Evolutionary conservation across 30 jellyfish, hydroid and myxozoan genomes (phyloP).

Genomic region (Morbakka virulenta): DNA sequence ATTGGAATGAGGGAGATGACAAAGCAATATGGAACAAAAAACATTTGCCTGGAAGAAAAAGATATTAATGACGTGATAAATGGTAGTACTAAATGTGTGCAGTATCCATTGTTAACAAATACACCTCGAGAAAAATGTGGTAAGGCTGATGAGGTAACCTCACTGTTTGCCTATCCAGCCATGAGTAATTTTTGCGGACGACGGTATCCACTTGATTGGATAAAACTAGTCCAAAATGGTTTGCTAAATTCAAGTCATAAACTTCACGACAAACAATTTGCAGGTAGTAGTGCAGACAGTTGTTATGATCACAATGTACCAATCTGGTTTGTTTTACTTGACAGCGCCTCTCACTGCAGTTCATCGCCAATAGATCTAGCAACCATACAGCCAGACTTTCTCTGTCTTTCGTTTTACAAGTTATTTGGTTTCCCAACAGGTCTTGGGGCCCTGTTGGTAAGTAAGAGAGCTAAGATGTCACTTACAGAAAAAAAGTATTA

Average conservation of each 20-base stretch:
- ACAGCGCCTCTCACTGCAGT: constrained; percentile 54
- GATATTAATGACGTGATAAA: not conserved
- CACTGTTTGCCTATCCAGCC: constrained; percentile 49
- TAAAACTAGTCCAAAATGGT: constrained; percentile 4
- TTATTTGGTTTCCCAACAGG: constrained; percentile 70
- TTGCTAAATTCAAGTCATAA: not conserved
- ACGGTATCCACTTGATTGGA: constrained; percentile 43
- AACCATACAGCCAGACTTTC: constrained; percentile 25
- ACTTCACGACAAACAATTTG: not conserved
- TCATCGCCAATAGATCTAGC: constrained; percentile 25
- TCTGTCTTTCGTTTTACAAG: constrained; percentile 40
- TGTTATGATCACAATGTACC: not conserved
- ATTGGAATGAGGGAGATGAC: constrained; percentile 61
- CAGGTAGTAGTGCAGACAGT: not conserved
- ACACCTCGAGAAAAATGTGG: not conserved
- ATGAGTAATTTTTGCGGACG: constrained; percentile 66
- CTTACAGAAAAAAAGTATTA: constrained; percentile 26
- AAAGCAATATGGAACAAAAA: not conserved
- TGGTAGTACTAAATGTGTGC: not conserved
- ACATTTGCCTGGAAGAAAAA: constrained; percentile 24
- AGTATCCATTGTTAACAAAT: not conserved
- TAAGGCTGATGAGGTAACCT: not conserved
- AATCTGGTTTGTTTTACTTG: constrained; percentile 37
- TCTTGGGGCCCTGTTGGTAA: constrained; percentile 47
- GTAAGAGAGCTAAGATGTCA: constrained; percentile 6